These are phyloP conservation scores for Epizoanthus scotinus DNA, from an alignment of 92 coral and sea anemone genomes.

Conservation along the genomic window DNA sequence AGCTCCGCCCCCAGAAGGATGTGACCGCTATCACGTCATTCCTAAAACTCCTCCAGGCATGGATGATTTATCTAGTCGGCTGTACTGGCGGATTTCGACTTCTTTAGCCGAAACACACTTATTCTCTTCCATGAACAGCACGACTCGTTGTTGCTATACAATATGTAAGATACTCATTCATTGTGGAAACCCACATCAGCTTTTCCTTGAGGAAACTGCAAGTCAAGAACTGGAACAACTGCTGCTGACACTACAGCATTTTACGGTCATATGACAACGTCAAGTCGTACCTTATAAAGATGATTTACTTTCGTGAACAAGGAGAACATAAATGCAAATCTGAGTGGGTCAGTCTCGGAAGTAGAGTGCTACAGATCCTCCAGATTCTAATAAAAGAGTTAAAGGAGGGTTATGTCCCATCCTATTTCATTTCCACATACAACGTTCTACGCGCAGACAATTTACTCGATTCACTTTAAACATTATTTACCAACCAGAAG, in stretches of 20 bases:
- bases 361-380: conserved; percentile 30
- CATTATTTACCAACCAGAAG: too few relatives aligned
- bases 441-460: conserved; percentile 37
- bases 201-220: not conserved
- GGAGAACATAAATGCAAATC: not conserved
- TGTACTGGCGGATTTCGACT: conserved; percentile 57
- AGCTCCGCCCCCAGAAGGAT: conserved; percentile 18
- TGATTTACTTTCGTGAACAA: conserved; percentile 37
- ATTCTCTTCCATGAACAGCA: conserved; percentile 13
- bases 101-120: conserved; percentile 44
- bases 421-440: conserved; percentile 38
- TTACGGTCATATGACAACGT: conserved; percentile 21
- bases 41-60: conserved; percentile 45
- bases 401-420: conserved; percentile 25
- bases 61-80: conserved; percentile 4
- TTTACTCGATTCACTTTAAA: not conserved
- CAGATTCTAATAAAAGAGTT: conserved; percentile 20
- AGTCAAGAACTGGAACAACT: conserved; percentile 17
- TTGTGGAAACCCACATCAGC: not conserved
- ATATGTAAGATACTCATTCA: conserved; percentile 43
- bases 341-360: conserved; percentile 32
- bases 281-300: conserved; percentile 47
- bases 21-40: conserved; percentile 39
- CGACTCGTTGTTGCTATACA: conserved; percentile 37
- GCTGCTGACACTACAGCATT: not conserved